These are phyloP conservation scores for Drosophila eugracilis DNA, from an alignment of 1,140 invertebrate species.

Conservation along the genomic window DNA sequence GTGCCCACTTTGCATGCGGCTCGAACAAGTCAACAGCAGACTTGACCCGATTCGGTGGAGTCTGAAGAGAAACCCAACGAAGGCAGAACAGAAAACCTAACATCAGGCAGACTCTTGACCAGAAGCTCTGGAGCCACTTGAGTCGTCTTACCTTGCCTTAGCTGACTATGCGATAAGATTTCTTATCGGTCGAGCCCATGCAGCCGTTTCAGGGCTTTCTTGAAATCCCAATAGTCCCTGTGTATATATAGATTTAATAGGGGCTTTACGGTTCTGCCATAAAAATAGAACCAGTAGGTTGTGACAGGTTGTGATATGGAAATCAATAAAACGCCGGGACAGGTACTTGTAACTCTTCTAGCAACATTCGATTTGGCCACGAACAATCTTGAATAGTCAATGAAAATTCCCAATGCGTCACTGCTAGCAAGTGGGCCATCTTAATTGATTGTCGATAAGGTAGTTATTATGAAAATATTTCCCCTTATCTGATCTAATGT, in stretches of 20 bases:
- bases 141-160: slow-evolving; percentile 1
- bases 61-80: slow-evolving; percentile 6
- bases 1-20: slow-evolving; percentile 53
- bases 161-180: slow-evolving; percentile 28
- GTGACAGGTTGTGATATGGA: slow-evolving; percentile 17
- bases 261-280: neutral
- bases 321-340: slow-evolving; percentile 27
- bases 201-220: slow-evolving; percentile 2
- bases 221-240: neutral
- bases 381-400: slow-evolving; percentile 7
- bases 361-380: slow-evolving; percentile 19
- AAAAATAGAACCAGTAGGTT: slow-evolving; percentile 28
- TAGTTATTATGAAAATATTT: slow-evolving; percentile 12
- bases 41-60: slow-evolving; percentile 66
- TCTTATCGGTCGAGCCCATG: slow-evolving; percentile 21
- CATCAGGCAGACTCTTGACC: slow-evolving; percentile 37
- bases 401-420: slow-evolving; percentile 38
- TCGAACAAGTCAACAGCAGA: slow-evolving; percentile 38
- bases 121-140: slow-evolving; percentile 20
- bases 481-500: slow-evolving; percentile 16
- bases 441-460: slow-evolving; percentile 26
- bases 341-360: slow-evolving; percentile 10
- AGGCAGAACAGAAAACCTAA: slow-evolving; percentile 21
- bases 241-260: slow-evolving; percentile 1
- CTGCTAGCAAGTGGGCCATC: neutral